Evolutionary conservation across 2,113 vertebrate species (phyloP).

Genomic region (Boleophthalmus pectinirostris): DNA sequence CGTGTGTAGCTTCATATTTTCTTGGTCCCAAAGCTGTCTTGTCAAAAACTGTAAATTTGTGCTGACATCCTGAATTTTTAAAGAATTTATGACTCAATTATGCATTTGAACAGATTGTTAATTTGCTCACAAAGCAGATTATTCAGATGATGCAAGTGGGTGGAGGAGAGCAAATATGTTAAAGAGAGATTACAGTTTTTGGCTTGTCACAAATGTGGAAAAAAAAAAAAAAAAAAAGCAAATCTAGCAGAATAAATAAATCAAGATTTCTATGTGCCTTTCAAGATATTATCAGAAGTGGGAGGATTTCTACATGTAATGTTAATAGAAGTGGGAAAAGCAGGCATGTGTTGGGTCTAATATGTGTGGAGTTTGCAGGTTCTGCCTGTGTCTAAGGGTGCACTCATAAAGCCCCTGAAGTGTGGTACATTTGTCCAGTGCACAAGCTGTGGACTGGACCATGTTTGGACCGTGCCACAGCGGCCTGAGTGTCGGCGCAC

Average conservation of each 20-base stretch:
- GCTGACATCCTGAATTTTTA: neutral
- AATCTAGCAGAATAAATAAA: too few relatives aligned
- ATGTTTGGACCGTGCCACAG: too few relatives aligned
- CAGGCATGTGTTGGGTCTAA: too few relatives aligned
- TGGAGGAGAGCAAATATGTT: neutral
- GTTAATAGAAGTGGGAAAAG: too few relatives aligned
- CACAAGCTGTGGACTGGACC: too few relatives aligned
- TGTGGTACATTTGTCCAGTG: too few relatives aligned
- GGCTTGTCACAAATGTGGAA: neutral
- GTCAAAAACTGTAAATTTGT: neutral
- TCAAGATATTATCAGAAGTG: neutral
- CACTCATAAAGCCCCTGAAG: too few relatives aligned
- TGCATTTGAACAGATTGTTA: neutral
- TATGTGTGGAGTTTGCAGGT: too few relatives aligned
- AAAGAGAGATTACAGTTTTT: neutral
- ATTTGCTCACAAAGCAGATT: neutral
- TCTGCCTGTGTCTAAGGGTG: too few relatives aligned
- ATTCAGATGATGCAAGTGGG: neutral
- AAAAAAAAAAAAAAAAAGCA: neutral
- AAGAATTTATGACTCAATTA: neutral
- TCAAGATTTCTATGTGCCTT: neutral
- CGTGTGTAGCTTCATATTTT: neutral
- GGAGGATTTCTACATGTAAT: neutral
- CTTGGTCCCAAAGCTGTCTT: neutral
- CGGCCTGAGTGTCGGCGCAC: too few relatives aligned